Percentiles rank a stretch among this genome's conserved stretches.
phyloP scores from a whole-genome alignment of 1,140 invertebrate species.

The Zeugodacus cucurbitae region DNA sequence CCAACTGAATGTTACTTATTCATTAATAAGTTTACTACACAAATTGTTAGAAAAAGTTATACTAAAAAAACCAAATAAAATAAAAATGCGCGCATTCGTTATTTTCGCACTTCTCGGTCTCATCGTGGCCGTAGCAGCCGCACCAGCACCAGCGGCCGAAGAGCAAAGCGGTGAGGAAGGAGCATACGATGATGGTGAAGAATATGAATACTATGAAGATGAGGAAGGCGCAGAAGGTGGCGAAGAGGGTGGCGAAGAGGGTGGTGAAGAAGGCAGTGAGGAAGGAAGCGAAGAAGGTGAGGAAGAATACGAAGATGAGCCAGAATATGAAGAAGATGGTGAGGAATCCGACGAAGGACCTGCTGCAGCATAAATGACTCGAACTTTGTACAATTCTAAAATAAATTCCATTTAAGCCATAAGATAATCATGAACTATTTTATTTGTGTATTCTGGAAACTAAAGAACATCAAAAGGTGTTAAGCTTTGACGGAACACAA shows the following conservation, averaged over 20 bases:
- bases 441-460: no score
- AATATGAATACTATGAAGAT: not conserved
- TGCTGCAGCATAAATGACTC: no score
- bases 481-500: no score
- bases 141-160: not conserved
- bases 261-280: not conserved
- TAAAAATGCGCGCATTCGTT: not conserved
- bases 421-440: no score
- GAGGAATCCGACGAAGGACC: not conserved
- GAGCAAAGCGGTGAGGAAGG: not conserved
- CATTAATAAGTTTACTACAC: not conserved
- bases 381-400: no score
- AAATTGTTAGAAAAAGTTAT: not conserved
- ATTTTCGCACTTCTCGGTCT: slow-evolving; percentile 7
- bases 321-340: not conserved
- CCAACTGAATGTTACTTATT: not conserved
- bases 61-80: not conserved
- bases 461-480: no score
- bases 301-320: not conserved
- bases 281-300: not conserved
- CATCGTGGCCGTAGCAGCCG: not conserved
- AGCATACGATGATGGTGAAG: not conserved
- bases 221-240: not conserved
- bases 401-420: no score
- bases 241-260: not conserved